Evolutionary conservation across 2,113 vertebrate genomes (phyloP).

Genomic region (Tenrec ecaudatus): DNA sequence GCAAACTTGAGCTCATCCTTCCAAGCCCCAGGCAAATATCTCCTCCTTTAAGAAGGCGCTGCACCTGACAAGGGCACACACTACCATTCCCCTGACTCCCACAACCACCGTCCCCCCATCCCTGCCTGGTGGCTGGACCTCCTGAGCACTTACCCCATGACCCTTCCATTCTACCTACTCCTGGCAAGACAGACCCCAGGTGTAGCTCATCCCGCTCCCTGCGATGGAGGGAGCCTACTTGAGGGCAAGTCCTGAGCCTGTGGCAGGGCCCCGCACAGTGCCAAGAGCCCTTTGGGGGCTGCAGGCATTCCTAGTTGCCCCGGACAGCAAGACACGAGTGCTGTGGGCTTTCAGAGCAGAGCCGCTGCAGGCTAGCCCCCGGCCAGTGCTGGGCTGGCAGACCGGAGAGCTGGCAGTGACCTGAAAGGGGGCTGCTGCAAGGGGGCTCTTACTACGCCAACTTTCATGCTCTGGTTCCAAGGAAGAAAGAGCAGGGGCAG

Average conservation of each 20-base stretch:
- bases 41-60: neutral
- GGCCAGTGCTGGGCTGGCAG: too few relatives aligned
- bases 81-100: neutral
- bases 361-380: neutral
- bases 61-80: neutral
- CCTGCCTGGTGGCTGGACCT: neutral
- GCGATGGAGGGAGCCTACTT: neutral
- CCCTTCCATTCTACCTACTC: too few relatives aligned
- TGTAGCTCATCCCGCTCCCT: neutral
- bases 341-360: neutral
- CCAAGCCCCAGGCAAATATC: neutral
- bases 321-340: neutral
- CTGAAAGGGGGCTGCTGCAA: neutral
- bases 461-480: neutral
- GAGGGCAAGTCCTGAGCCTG: neutral
- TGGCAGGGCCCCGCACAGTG: neutral
- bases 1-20: neutral
- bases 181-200: too few relatives aligned
- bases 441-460: neutral
- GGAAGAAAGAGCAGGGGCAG: slow-evolving; percentile 32
- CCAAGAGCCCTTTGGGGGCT: neutral
- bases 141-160: too few relatives aligned
- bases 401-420: neutral
- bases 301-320: neutral
- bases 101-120: neutral